Evolutionary conservation across 2,888 invertebrate genomes (phyloP), one percentile per base, ranked within the genome.

Genomic region (Dryobota labecula): DNA sequence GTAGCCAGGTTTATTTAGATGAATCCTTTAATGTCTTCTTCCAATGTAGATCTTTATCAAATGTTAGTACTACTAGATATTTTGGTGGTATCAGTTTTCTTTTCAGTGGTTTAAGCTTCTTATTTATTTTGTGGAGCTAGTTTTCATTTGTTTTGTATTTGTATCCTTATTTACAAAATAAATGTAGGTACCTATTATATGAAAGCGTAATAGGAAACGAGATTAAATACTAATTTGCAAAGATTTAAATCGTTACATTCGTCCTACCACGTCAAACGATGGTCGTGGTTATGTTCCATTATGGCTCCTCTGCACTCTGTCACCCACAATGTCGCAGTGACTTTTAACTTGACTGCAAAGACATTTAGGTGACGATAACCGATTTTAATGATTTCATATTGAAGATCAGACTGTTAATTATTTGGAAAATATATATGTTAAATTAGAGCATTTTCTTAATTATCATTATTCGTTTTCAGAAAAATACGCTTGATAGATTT

Each of bases 11-110:
- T 73, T 81, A 76, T 81, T 85, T 78, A 78, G 76, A 78, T 62
- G 58, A 70, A 76, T 72, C 62, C 73, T 83, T 74, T 84, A 84
- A 84, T 80, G 68, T 79, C 43, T 78, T 20, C 33, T 63, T 79
- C 70, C 57, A 66, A 75, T 71, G 57, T 41, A 76, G 84, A 76
- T 83, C 54, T 82, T 71, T 81, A 78, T 81, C 70, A 56, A 51
- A 41, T 49, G 57, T 66, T 60, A 58, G 54, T 68, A 58, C 30
- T 70, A 62, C 36, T 47, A 63, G 56, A 43, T 54, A 56, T 73
- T 68, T 66, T 66, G 36, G 49, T 49, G 56, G 62, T 62, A 68
- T 67, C 70, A 45, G 60, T 51, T 76, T 54, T 64, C 54, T 60
- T 78, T 62, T 51, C n/a, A 57, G 45, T 57, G 27, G 41, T 27